Evolutionary conservation across 2,113 vertebrate species (phyloP).

Genomic region (Coptodon bakossiorum): DNA sequence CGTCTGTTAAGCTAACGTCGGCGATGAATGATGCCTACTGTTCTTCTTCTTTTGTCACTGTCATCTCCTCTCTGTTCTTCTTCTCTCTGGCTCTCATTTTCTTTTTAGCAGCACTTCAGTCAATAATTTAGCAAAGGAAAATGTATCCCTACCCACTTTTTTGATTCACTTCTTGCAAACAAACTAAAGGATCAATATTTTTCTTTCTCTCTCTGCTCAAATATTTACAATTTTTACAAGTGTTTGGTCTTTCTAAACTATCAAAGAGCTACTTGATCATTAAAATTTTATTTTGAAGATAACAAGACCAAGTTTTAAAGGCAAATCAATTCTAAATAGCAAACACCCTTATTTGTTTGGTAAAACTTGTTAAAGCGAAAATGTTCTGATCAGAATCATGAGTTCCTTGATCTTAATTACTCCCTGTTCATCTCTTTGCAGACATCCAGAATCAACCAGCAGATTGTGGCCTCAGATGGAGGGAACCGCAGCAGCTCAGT

Average conservation of each 20-base stretch:
- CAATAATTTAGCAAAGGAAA: slow-evolving; percentile 23
- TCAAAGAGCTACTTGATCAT: not conserved
- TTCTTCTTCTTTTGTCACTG: slow-evolving; percentile 6
- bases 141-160: not conserved
- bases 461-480: slow-evolving; percentile 79
- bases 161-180: not conserved
- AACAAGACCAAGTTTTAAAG: not conserved
- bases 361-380: not conserved
- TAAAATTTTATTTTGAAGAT: not conserved
- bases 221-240: not conserved
- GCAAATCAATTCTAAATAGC: not conserved
- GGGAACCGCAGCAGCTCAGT: slow-evolving; percentile 81
- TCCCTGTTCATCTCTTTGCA: slow-evolving; percentile 3
- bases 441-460: slow-evolving; percentile 69
- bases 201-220: not conserved
- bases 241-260: not conserved
- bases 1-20: not conserved
- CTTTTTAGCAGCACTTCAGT: not conserved
- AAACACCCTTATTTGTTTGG: not conserved
- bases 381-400: not conserved
- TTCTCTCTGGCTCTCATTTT: not conserved
- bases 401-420: not conserved
- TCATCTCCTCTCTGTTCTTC: not conserved
- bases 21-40: slow-evolving; percentile 8
- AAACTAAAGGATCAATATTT: not conserved